Conservation (phyloP, 2,888 invertebrate species). For the Amorpha juglandis region DNA sequence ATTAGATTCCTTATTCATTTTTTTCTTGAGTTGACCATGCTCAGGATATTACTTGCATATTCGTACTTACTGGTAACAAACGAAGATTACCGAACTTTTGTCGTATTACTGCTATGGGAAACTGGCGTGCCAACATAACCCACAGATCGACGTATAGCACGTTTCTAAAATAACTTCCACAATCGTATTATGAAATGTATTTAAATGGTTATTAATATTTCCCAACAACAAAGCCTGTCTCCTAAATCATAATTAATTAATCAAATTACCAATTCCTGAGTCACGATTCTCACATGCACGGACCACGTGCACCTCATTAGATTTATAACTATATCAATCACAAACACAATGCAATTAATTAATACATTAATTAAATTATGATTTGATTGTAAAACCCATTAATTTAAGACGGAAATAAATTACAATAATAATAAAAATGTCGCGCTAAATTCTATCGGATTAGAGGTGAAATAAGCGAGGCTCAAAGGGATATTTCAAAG, state of each 20-base stretch:
- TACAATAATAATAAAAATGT: slow-evolving; percentile 12
- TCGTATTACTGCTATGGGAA: too few species aligned
- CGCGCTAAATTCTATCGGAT: background rate
- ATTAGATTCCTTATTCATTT: too few species aligned
- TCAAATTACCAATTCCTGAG: background rate
- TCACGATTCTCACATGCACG: slow-evolving; percentile 4
- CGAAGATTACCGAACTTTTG: too few species aligned
- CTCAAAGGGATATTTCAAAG: slow-evolving; percentile 22
- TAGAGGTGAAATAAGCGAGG: slow-evolving; percentile 9
- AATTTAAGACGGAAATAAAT: slow-evolving; percentile 11
- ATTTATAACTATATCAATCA: slow-evolving; percentile 13
- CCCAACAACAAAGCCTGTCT: slow-evolving; percentile 1
- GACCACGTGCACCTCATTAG: slow-evolving; percentile 15
- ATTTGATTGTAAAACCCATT: background rate
- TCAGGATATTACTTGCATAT: too few species aligned
- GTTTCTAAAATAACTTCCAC: background rate
- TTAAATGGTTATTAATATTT: background rate
- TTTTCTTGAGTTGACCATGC: too few species aligned
- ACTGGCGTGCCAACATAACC: too few species aligned
- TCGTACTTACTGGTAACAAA: too few species aligned
- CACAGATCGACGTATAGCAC: background rate
- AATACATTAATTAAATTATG: slow-evolving; percentile 16
- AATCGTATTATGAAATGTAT: background rate
- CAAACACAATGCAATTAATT: slow-evolving; percentile 20
- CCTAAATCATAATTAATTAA: slow-evolving; percentile 10